phyloP scores from a whole-genome alignment of 35 echinoderm and acorn worm species.

The Hemicentrotus pulcherrimus region DNA sequence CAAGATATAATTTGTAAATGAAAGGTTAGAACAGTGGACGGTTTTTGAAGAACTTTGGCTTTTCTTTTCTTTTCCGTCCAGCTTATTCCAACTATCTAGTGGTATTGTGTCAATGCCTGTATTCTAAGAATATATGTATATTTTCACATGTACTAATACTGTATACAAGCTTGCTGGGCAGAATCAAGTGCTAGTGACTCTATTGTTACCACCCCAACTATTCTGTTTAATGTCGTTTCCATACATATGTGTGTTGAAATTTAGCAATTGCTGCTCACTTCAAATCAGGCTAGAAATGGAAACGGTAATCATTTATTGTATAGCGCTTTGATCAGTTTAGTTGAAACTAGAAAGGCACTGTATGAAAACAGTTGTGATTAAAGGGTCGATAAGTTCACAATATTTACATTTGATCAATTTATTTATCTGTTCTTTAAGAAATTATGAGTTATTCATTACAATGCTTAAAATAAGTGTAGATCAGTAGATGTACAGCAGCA shows the following conservation, averaged over 20 bases:
- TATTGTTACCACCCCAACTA: not conserved
- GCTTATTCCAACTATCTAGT: not conserved
- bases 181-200: not conserved
- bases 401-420: not conserved
- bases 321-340: not conserved
- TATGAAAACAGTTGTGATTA: not conserved
- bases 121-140: not conserved
- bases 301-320: not conserved
- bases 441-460: not conserved
- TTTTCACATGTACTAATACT: not conserved
- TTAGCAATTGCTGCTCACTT: not conserved
- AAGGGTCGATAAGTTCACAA: not conserved
- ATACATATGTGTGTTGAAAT: not conserved
- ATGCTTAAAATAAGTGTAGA: not conserved
- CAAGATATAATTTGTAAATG: not conserved
- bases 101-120: not conserved
- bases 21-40: not conserved
- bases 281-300: not conserved
- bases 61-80: not conserved
- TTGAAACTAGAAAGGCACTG: not conserved
- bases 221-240: not conserved
- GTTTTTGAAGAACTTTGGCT: not conserved
- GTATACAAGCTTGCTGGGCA: not conserved
- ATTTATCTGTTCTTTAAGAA: not conserved
- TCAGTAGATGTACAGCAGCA: not conserved